Base-by-base conservation (phyloP, 2,888 invertebrate species). In the Meghimatium bilineatum region DNA sequence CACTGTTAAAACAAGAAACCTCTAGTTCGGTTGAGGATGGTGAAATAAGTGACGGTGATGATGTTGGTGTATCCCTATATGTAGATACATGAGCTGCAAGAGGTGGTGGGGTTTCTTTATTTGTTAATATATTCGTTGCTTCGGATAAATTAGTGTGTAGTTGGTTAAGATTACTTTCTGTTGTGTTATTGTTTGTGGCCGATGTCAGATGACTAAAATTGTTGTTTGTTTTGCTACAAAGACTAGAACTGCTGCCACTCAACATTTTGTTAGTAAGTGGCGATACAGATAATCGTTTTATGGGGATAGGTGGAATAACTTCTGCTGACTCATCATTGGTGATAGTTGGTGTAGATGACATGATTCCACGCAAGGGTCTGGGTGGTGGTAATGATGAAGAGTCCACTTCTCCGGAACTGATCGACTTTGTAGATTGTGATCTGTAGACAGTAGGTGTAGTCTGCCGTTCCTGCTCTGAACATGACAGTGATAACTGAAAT, bases 341-440 rank as follows among this genome's bases (percentile, higher is more conserved):
- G 34, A 34, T 29, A 32, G 74, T 74, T 1, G 74, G 6, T 32
- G 32, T 32, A 0, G 38, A 36, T 38, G 74, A 38, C 17, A 34
- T 29, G 1, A 29, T 20, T 3, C 26, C n/a, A 56, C 81, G 72
- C 44, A 44, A 36, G 49, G 74, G 74, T 44, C 60, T 60, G 23
- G 44, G 49, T n/a, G 80, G 80, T 34, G 74, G 74, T 26, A 49
- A 49, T 0, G 2, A n/a, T 29, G 20, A 23, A 23, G 60, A 29
- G 20, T 38, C 17, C 17, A 34, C 29, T 29, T 63, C 60, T 29
- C 66, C 52, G 3, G 67, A 67, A 32, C 14, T 14, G 1, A 29
- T 23, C 0, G 78, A 67, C 29, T 78, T 78, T 34, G 63, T 63
- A 34, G 77, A 77, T n/a, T 77, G 52, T 66, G 78, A 78, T 29